These are phyloP conservation scores for Melinaea marsaeus DNA, from an alignment of 2,888 invertebrate genomes.

Conservation along the genomic window DNA sequence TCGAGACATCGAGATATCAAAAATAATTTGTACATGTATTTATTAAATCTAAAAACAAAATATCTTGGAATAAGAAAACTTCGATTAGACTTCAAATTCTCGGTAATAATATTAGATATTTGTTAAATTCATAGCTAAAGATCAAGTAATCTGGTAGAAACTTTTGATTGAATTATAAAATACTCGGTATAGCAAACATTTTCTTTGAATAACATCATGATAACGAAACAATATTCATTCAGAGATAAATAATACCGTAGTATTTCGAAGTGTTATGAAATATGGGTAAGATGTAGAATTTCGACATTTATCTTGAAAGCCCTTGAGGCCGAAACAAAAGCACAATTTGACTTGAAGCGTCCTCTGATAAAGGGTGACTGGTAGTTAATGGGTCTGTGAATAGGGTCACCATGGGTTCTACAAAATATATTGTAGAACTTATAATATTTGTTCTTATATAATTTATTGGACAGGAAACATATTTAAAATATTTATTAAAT, in stretches of 20 bases:
- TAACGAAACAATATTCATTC: background rate
- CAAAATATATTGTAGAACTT: background rate
- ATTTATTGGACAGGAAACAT: too few species aligned
- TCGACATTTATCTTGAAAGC: constrained; percentile 26
- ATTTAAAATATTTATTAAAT: too few species aligned
- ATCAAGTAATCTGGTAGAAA: too few species aligned
- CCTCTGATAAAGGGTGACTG: constrained; percentile 49
- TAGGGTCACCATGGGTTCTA: constrained; percentile 29
- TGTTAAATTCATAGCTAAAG: too few species aligned
- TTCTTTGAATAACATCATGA: background rate
- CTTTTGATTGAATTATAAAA: too few species aligned
- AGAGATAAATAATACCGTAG: constrained; percentile 1
- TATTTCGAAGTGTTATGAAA: constrained; percentile 2
- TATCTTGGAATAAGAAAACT: too few species aligned
- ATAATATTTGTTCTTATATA: too few species aligned
- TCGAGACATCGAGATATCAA: too few species aligned
- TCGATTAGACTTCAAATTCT: too few species aligned
- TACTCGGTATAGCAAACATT: background rate
- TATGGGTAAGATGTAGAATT: constrained; percentile 19
- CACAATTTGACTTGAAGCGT: constrained; percentile 30
- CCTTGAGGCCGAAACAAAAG: constrained; percentile 29
- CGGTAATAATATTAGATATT: too few species aligned
- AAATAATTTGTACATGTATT: too few species aligned
- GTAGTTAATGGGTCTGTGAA: constrained; percentile 38
- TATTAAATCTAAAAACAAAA: too few species aligned